Percentiles rank a stretch among this genome's conserved stretches.
phyloP scores from a whole-genome alignment of 2,888 invertebrate genomes.

The Thelaira solivaga region DNA sequence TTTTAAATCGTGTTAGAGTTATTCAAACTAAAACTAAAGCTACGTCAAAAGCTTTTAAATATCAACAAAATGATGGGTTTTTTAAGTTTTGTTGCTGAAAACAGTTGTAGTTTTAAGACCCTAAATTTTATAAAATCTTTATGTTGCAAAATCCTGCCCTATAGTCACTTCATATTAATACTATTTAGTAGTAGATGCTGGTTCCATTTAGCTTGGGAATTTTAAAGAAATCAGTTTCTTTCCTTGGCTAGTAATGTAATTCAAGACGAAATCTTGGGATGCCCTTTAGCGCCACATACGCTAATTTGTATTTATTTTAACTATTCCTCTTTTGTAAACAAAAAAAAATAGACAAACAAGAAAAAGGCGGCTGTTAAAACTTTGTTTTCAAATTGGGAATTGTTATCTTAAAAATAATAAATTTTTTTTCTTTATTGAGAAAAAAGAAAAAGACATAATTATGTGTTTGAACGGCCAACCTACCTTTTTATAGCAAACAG shows the following conservation, averaged over 20 bases:
- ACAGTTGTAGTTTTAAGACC: too few species aligned
- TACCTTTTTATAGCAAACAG: background rate
- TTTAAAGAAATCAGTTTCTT: too few species aligned
- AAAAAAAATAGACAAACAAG: background rate
- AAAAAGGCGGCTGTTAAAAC: slow-evolving; percentile 32
- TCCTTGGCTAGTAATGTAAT: background rate
- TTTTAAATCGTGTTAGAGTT: slow-evolving; percentile 44
- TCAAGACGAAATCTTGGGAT: background rate
- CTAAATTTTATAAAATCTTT: too few species aligned
- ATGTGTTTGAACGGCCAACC: slow-evolving; percentile 35
- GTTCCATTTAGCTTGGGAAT: too few species aligned
- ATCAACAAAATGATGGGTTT: slow-evolving; percentile 14
- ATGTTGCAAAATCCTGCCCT: too few species aligned
- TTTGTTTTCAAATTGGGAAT: slow-evolving; percentile 44
- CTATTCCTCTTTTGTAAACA: too few species aligned
- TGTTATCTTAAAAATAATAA: slow-evolving; percentile 14
- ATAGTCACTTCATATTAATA: too few species aligned
- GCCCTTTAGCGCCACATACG: too few species aligned
- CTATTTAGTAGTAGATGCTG: too few species aligned
- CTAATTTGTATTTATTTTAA: too few species aligned
- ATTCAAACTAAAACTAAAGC: slow-evolving; percentile 45
- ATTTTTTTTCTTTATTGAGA: slow-evolving; percentile 27
- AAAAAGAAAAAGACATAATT: slow-evolving; percentile 49
- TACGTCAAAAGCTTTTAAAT: slow-evolving; percentile 18
- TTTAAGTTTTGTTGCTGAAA: too few species aligned